phyloP scores from a whole-genome alignment of 2,888 invertebrate genomes.

The Trissonchulus sp. region DNA sequence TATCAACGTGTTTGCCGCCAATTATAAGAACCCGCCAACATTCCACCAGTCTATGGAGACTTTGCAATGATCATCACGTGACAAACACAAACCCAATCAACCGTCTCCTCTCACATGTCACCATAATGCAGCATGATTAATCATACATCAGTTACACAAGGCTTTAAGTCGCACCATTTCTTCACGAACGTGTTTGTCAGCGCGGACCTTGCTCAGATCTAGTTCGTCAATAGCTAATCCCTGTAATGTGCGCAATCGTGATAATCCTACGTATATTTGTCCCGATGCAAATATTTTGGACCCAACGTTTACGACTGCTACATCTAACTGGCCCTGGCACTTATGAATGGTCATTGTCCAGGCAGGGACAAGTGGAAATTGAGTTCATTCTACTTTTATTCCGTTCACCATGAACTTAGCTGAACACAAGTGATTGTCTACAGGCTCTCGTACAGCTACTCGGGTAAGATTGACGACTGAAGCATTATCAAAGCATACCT shows the following conservation, averaged over 20 bases:
- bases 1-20: too few relatives aligned
- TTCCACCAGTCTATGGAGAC: too few relatives aligned
- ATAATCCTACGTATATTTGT: constrained; percentile 12
- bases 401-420: not conserved
- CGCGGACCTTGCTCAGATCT: not conserved
- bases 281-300: constrained; percentile 8
- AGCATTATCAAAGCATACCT: not conserved
- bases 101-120: too few relatives aligned
- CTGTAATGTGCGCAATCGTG: not conserved
- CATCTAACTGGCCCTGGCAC: constrained; percentile 8
- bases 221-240: constrained; percentile 10
- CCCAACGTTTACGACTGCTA: not conserved
- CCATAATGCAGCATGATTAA: too few relatives aligned
- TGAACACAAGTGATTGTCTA: too few relatives aligned
- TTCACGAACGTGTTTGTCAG: not conserved
- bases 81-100: too few relatives aligned
- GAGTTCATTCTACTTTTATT: not conserved
- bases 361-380: not conserved
- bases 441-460: too few relatives aligned
- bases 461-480: not conserved
- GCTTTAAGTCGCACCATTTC: constrained; percentile 5
- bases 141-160: too few relatives aligned
- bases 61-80: too few relatives aligned
- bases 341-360: constrained; percentile 18
- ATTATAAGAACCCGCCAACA: too few relatives aligned